Evolutionary conservation across 2,888 invertebrate species (phyloP).

Genomic region (Hemaris fuciformis): DNA sequence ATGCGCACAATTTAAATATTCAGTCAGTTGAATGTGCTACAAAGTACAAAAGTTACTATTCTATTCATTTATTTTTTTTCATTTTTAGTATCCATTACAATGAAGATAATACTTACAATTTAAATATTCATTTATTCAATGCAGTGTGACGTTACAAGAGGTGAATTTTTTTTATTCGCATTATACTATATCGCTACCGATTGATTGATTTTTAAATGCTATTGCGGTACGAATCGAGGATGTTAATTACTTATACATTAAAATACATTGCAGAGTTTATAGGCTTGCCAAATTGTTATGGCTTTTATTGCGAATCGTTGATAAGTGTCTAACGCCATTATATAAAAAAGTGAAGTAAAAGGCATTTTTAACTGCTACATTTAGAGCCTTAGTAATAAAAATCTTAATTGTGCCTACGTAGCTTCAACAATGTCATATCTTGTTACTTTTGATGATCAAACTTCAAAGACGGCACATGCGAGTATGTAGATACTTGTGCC

Average conservation of each 20-base stretch:
- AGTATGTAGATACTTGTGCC: too few species aligned
- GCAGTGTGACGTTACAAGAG: not conserved
- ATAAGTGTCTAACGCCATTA: not conserved
- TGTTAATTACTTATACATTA: constrained; percentile 24
- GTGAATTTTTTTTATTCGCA: constrained; percentile 4
- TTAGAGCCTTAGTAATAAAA: too few species aligned
- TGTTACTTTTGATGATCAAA: too few species aligned
- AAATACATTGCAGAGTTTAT: constrained; percentile 16
- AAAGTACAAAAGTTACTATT: not conserved
- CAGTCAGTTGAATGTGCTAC: not conserved
- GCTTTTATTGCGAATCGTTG: not conserved
- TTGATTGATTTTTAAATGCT: constrained; percentile 48
- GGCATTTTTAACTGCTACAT: too few species aligned
- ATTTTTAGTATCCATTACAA: not conserved
- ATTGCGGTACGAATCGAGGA: constrained; percentile 23
- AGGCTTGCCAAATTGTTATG: constrained; percentile 12
- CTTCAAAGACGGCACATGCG: too few species aligned
- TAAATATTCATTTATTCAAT: constrained; percentile 5
- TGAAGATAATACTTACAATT: not conserved
- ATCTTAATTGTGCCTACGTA: too few species aligned
- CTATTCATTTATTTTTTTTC: not conserved
- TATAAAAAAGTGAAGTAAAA: too few species aligned
- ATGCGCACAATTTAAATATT: not conserved
- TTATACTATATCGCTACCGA: constrained; percentile 28
- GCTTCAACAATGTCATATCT: too few species aligned